Percentiles rank a stretch among this genome's conserved stretches.
Evolutionary conservation across 2,888 invertebrate species (phyloP).

Genomic region (Herminia tarsipennalis): DNA sequence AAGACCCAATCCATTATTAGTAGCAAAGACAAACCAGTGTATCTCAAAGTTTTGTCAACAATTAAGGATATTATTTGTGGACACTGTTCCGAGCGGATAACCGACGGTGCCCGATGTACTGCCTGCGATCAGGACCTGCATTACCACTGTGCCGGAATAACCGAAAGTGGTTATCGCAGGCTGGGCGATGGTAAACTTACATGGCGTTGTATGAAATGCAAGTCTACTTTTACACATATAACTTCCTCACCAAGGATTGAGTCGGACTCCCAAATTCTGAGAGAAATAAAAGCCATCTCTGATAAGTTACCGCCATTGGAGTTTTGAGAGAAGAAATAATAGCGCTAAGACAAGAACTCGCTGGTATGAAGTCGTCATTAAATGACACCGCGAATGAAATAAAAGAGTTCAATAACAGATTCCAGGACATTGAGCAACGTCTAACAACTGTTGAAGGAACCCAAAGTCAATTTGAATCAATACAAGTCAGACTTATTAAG

Average conservation of each 20-base stretch:
- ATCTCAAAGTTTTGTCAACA: not conserved
- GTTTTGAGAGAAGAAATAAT: not conserved
- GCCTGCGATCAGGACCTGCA: too few species aligned
- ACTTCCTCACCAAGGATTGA: not conserved
- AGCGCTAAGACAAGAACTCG: not conserved
- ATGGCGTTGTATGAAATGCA: constrained; percentile 3
- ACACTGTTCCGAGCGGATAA: not conserved
- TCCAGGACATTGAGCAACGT: not conserved
- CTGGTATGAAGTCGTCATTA: not conserved
- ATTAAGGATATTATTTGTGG: too few species aligned
- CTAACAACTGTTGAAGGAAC: not conserved
- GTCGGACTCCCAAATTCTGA: not conserved
- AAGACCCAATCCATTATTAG: too few species aligned
- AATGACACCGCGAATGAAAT: not conserved
- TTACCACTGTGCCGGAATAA: too few species aligned
- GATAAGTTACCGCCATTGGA: not conserved
- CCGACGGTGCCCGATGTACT: too few species aligned
- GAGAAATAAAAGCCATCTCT: not conserved
- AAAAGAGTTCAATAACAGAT: too few species aligned
- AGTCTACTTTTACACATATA: not conserved
- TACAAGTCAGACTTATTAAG: not conserved
- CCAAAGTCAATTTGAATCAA: not conserved
- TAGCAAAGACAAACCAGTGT: not conserved
- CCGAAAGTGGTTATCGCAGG: too few species aligned
- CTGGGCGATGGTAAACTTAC: too few species aligned